These are phyloP conservation scores for Brenthis daphne DNA, from an alignment of 2,888 invertebrate species.

Conservation along the genomic window DNA sequence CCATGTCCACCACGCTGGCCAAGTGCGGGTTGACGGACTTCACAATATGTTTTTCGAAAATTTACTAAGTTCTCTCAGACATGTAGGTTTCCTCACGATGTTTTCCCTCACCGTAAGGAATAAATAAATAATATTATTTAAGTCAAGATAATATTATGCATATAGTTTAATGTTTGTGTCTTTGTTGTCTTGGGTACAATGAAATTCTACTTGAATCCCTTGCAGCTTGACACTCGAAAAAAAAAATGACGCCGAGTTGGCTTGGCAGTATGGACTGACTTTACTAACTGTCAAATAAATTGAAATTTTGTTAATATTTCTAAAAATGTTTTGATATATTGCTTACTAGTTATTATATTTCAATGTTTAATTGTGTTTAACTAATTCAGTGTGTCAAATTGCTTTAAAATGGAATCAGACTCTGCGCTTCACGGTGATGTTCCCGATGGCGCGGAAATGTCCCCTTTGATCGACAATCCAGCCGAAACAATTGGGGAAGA, in stretches of 20 bases:
- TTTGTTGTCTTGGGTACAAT: too few species aligned
- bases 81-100: too few species aligned
- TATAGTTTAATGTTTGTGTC: too few species aligned
- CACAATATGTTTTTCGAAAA: too few species aligned
- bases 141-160: too few species aligned
- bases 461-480: constrained; percentile 67
- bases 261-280: constrained; percentile 43
- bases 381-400: constrained; percentile 40
- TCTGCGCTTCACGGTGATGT: constrained; percentile 65
- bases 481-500: constrained; percentile 61
- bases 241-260: constrained; percentile 41
- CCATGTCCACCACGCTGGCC: too few species aligned
- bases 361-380: constrained; percentile 56
- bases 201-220: too few species aligned
- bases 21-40: too few species aligned
- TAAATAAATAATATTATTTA: too few species aligned
- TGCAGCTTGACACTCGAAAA: too few species aligned
- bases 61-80: too few species aligned
- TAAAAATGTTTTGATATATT: constrained; percentile 52
- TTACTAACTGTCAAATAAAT: constrained; percentile 57
- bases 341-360: constrained; percentile 49
- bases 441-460: constrained; percentile 78
- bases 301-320: constrained; percentile 48
- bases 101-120: too few species aligned
- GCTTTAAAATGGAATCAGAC: constrained; percentile 69